Evolutionary conservation across 1,140 invertebrate genomes (phyloP), one percentile per base, ranked within the genome.

Genomic region (Chlorops oryzae): DNA sequence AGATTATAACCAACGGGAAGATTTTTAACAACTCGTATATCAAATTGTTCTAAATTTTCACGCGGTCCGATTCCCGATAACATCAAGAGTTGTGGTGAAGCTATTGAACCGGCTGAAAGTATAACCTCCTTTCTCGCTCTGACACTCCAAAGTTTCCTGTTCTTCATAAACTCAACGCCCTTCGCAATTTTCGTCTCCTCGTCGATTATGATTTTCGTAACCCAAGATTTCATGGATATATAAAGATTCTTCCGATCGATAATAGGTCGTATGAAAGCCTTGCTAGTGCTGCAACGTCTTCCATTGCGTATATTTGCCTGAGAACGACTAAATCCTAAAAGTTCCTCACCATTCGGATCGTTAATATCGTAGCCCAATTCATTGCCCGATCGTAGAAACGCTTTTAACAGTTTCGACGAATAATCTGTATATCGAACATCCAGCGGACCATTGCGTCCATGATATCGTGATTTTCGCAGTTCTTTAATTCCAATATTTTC

Each of bases 251-350:
- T 74, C 34, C 83, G 75, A 45, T 81, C 77, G 5, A 56, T 18
- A 9, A 85, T 85, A 1, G 92, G 90, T 27, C 87, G 76, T 0
- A 96, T 77, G 71, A 91, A 96, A 1, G 88, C 92, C 41, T 85
- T 80, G 2, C 86, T 81, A 77, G 85, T 80, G 57, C 85, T 88
- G 43, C 85, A 86, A 53, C 87, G 70, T 42, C 77, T 65, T 0
- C 87, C 86, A 24, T 81, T 75, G 7, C 80, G 71, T 54, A 87
- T 76, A 9, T 83, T 89, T 1, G 85, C 83, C 71, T 84, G 87
- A n/a, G 75, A 81, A 5, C 77, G 73, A 0, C 80, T 80, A 58
- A 87, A 84, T 3, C 84, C 85, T 20, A 79, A 69, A 24, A 77
- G 61, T 18, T 74, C 68, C 56, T 80, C 79, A 18, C 80, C 82